Evolutionary conservation across 1,140 invertebrate genomes (phyloP).

Genomic region (Lithobius niger): DNA sequence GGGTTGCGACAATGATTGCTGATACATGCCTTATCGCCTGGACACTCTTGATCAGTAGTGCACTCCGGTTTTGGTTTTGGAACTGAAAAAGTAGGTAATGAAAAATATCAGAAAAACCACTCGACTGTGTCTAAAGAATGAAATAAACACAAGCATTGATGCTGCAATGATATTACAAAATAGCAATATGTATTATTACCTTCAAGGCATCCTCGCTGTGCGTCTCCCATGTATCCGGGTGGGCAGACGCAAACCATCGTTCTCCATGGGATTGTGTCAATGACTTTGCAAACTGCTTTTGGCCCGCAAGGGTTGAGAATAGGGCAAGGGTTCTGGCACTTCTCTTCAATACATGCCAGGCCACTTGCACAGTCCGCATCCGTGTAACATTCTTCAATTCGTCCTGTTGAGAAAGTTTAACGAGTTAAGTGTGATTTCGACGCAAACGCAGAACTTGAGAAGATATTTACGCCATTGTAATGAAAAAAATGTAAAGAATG

Average conservation of each 20-base stretch:
- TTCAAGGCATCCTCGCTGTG: constrained; percentile 49
- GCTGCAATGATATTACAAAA: background rate
- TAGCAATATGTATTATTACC: constrained; percentile 9
- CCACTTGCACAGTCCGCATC: constrained; percentile 69
- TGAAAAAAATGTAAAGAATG: constrained; percentile 1
- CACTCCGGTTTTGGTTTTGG: constrained; percentile 40
- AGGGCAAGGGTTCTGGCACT: constrained; percentile 69
- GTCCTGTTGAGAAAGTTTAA: background rate
- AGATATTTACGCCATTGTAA: no score
- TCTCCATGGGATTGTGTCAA: constrained; percentile 61
- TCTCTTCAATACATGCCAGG: constrained; percentile 62
- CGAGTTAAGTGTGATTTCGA: no score
- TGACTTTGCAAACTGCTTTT: constrained; percentile 57
- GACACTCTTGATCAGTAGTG: constrained; percentile 26
- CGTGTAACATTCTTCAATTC: constrained; percentile 46
- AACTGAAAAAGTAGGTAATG: constrained; percentile 18
- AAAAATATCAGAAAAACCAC: no score
- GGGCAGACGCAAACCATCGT: constrained; percentile 82
- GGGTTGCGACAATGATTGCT: constrained; percentile 66
- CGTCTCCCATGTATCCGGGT: constrained; percentile 65
- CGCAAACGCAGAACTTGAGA: no score
- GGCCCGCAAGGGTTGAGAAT: constrained; percentile 59
- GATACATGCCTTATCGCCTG: constrained; percentile 24
- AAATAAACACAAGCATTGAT: no score
- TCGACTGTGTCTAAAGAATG: no score